Conservation (phyloP, 2,888 invertebrate genomes). For the Cheilosia vernalis region DNA sequence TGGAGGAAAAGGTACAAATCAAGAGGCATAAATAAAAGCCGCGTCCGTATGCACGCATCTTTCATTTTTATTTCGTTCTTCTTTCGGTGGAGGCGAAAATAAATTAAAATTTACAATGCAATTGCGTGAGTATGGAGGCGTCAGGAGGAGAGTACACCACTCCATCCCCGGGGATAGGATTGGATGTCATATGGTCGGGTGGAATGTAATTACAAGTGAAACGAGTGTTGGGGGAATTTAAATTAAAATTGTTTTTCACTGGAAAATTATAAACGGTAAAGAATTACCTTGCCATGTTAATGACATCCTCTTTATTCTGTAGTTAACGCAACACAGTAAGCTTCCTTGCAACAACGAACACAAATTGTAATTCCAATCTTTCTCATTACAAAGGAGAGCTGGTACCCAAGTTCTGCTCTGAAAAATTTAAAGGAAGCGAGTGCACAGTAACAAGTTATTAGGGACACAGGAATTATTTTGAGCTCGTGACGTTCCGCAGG, state of each 20-base stretch:
- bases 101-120: slow-evolving; percentile 75
- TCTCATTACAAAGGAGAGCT: slow-evolving; percentile 7
- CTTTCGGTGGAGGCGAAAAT: slow-evolving; percentile 47
- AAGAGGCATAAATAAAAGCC: slow-evolving; percentile 70
- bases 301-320: slow-evolving; percentile 52
- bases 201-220: slow-evolving; percentile 68
- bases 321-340: slow-evolving; percentile 27
- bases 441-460: not conserved
- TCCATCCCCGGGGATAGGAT: slow-evolving; percentile 34
- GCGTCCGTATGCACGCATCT: slow-evolving; percentile 66
- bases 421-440: not conserved
- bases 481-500: too few species aligned
- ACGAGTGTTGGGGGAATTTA: slow-evolving; percentile 37
- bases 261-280: slow-evolving; percentile 29
- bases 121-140: slow-evolving; percentile 29
- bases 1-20: slow-evolving; percentile 57
- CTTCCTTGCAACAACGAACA: not conserved
- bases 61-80: slow-evolving; percentile 56
- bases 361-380: slow-evolving; percentile 32
- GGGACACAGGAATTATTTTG: too few species aligned
- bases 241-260: slow-evolving; percentile 60
- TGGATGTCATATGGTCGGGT: slow-evolving; percentile 67
- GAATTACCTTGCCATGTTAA: slow-evolving; percentile 56
- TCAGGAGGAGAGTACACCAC: not conserved
- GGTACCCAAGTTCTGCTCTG: not conserved